These are phyloP conservation scores for Caenorhabditis zanzibari DNA, from an alignment of 2,888 invertebrate species.

Conservation along the genomic window DNA sequence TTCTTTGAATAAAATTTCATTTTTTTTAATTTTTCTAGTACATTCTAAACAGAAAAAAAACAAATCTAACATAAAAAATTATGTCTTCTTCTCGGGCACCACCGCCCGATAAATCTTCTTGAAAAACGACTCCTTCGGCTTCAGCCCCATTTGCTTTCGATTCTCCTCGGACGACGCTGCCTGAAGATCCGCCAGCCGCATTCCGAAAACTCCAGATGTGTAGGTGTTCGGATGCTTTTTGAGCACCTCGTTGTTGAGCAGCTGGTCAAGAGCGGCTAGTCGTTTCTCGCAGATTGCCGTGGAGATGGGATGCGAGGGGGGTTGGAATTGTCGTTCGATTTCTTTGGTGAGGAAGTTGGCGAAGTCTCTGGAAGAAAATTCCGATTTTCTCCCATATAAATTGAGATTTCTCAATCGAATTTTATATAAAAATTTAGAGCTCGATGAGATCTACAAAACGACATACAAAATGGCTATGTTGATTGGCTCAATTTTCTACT, in stretches of 20 bases:
- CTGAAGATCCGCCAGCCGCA: constrained; percentile 72
- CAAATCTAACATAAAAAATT: constrained; percentile 12
- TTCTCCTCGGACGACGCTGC: constrained; percentile 68
- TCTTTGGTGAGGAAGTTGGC: constrained; percentile 63
- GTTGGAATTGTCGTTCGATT: constrained; percentile 71
- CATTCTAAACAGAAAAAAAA: background rate
- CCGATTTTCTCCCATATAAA: no score
- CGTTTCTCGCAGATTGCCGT: constrained; percentile 61
- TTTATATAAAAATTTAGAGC: no score
- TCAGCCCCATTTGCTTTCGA: constrained; percentile 69
- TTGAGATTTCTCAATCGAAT: no score
- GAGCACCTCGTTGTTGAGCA: constrained; percentile 74
- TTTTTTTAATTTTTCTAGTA: no score
- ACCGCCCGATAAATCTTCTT: constrained; percentile 58
- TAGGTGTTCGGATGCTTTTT: constrained; percentile 75
- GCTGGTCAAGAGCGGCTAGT: constrained; percentile 74
- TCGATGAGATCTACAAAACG: no score
- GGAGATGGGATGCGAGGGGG: constrained; percentile 6
- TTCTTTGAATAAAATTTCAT: background rate
- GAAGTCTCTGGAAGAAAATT: constrained; percentile 64
- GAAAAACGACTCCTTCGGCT: constrained; percentile 60
- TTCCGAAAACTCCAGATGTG: constrained; percentile 77
- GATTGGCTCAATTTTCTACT: background rate
- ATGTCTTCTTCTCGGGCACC: constrained; percentile 53
- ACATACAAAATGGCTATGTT: no score